Conservation (phyloP, 2,888 invertebrate genomes). For the Quadriops clusia region DNA sequence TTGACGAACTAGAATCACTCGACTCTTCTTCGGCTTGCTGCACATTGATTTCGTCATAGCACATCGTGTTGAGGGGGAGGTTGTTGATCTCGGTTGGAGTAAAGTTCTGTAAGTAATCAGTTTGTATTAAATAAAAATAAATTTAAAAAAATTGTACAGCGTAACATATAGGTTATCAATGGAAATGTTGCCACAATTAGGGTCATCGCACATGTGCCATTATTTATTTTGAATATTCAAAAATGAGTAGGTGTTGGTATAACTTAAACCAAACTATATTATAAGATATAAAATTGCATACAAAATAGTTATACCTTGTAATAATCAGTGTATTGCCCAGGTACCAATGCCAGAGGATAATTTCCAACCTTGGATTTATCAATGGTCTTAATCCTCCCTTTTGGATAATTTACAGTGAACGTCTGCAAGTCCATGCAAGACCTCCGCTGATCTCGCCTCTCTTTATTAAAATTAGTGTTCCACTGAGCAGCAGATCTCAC, state of each 20-base stretch:
- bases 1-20: slow-evolving; percentile 40
- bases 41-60: slow-evolving; percentile 50
- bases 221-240: slow-evolving; percentile 4
- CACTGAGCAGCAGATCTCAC: slow-evolving; percentile 78
- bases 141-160: neutral
- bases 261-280: too few relatives aligned
- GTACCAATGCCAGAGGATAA: slow-evolving; percentile 89
- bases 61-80: slow-evolving; percentile 83
- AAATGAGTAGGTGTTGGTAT: neutral
- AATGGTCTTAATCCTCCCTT: slow-evolving; percentile 35
- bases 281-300: slow-evolving; percentile 9
- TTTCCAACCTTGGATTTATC: slow-evolving; percentile 45
- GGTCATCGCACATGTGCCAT: neutral
- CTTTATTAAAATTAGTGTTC: slow-evolving; percentile 76
- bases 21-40: slow-evolving; percentile 40
- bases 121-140: slow-evolving; percentile 1
- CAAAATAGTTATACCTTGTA: slow-evolving; percentile 43
- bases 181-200: too few relatives aligned
- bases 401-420: slow-evolving; percentile 70
- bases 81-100: slow-evolving; percentile 77
- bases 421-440: slow-evolving; percentile 90
- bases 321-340: slow-evolving; percentile 90
- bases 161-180: too few relatives aligned
- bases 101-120: slow-evolving; percentile 40
- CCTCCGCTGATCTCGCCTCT: slow-evolving; percentile 61